phyloP scores from a whole-genome alignment of 2,113 vertebrate species.

The Pelmatolapia mariae region DNA sequence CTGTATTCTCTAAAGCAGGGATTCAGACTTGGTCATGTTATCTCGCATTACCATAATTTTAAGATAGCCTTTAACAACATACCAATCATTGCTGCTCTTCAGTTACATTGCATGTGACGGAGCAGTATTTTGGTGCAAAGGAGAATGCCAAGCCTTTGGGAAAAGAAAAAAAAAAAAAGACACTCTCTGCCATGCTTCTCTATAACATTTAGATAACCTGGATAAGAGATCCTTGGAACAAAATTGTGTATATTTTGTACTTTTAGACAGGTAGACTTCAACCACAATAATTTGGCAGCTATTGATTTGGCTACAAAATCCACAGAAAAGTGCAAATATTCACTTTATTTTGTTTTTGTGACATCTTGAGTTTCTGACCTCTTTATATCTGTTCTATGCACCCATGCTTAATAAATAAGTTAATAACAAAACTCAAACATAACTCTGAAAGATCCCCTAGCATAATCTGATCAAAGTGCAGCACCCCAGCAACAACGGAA shows the following conservation, averaged over 20 bases:
- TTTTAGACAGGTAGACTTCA: slow-evolving; percentile 23
- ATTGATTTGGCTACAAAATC: slow-evolving; percentile 44
- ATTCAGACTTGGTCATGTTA: background rate
- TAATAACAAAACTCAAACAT: slow-evolving; percentile 16
- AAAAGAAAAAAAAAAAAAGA: background rate
- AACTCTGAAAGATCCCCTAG: slow-evolving; percentile 24
- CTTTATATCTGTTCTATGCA: slow-evolving; percentile 16
- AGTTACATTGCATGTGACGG: background rate
- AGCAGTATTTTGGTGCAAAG: background rate
- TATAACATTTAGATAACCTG: background rate
- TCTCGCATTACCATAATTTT: background rate
- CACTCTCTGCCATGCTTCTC: background rate
- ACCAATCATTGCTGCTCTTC: background rate
- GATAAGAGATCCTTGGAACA: slow-evolving; percentile 3
- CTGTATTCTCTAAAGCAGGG: background rate
- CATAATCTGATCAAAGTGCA: slow-evolving; percentile 55
- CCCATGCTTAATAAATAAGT: slow-evolving; percentile 18
- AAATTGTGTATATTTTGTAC: slow-evolving; percentile 15
- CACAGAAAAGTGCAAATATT: slow-evolving; percentile 51
- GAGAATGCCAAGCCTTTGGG: background rate
- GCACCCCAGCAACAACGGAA: slow-evolving; percentile 42
- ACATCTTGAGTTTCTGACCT: slow-evolving; percentile 42
- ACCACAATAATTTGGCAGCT: slow-evolving; percentile 46
- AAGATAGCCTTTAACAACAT: background rate
- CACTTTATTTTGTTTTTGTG: slow-evolving; percentile 32